These are phyloP conservation scores for Arvicanthis niloticus DNA, from an alignment of 2,113 vertebrate species.

Conservation along the genomic window DNA sequence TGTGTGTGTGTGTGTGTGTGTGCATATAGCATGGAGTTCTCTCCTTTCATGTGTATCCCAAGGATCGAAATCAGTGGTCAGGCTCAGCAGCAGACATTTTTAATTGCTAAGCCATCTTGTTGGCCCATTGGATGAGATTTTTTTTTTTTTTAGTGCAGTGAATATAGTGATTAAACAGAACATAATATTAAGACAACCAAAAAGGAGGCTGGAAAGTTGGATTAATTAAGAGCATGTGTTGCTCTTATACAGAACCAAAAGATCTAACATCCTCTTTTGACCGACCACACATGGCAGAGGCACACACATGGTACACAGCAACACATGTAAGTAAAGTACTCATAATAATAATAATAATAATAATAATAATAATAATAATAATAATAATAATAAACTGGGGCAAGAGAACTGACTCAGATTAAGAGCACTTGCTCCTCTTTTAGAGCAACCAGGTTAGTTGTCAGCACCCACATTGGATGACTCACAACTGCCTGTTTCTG, in stretches of 20 bases:
- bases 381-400: not conserved
- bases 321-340: not conserved
- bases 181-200: not conserved
- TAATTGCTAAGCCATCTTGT: not conserved
- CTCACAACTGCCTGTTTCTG: not conserved
- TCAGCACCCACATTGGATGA: not conserved
- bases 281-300: not conserved
- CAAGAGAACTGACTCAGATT: too few relatives aligned
- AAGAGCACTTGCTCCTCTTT: not conserved
- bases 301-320: not conserved
- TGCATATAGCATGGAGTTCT: not conserved
- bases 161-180: conserved; percentile 44
- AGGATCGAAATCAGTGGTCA: not conserved
- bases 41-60: not conserved
- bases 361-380: not conserved
- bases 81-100: not conserved
- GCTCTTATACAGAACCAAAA: not conserved
- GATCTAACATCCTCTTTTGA: not conserved
- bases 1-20: not conserved
- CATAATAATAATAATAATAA: not conserved
- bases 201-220: not conserved
- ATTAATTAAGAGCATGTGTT: not conserved
- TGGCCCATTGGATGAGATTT: not conserved
- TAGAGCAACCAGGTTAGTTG: not conserved
- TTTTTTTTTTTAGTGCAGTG: not conserved